Evolutionary conservation across 92 coral and sea anemone genomes (phyloP).

Genomic region (Siderastrea radians): DNA sequence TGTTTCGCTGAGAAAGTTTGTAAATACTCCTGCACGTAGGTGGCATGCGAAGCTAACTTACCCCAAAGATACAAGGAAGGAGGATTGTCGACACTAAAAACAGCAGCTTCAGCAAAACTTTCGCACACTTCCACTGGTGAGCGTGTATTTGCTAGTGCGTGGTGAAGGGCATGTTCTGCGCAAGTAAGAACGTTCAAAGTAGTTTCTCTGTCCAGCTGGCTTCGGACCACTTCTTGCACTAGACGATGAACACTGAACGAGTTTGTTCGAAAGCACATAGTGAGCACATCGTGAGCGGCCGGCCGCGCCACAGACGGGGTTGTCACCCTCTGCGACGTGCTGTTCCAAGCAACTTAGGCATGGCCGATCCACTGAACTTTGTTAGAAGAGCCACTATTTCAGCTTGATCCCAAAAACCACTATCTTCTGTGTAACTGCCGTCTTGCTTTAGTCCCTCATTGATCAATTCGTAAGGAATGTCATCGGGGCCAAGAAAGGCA

Average conservation of each 20-base stretch:
- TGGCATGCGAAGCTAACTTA: slow-evolving; percentile 73
- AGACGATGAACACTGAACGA: slow-evolving; percentile 89
- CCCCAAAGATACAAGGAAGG: slow-evolving; percentile 84
- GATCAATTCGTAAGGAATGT: slow-evolving; percentile 82
- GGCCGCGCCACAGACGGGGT: no score
- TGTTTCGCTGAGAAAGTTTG: slow-evolving; percentile 14
- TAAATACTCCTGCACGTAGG: slow-evolving; percentile 68
- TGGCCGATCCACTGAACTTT: no score
- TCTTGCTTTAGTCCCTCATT: slow-evolving; percentile 76
- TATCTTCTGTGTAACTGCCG: slow-evolving; percentile 32
- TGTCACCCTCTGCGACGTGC: no score
- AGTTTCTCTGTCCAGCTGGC: slow-evolving; percentile 37
- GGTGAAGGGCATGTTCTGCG: slow-evolving; percentile 72
- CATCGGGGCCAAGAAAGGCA: slow-evolving; percentile 87
- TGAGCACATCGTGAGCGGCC: no score
- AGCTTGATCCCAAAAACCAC: slow-evolving; percentile 33
- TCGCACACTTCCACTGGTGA: slow-evolving; percentile 72
- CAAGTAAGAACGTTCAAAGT: slow-evolving; percentile 41
- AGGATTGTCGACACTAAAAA: slow-evolving; percentile 62
- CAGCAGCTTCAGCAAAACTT: slow-evolving; percentile 69
- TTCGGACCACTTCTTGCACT: slow-evolving; percentile 91
- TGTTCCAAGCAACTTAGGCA: no score
- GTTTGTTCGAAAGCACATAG: no score
- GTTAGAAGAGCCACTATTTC: slow-evolving; percentile 80
- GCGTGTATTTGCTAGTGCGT: slow-evolving; percentile 69